These are phyloP conservation scores for Dryobota labecula DNA, from an alignment of 2,888 invertebrate genomes.

Conservation along the genomic window DNA sequence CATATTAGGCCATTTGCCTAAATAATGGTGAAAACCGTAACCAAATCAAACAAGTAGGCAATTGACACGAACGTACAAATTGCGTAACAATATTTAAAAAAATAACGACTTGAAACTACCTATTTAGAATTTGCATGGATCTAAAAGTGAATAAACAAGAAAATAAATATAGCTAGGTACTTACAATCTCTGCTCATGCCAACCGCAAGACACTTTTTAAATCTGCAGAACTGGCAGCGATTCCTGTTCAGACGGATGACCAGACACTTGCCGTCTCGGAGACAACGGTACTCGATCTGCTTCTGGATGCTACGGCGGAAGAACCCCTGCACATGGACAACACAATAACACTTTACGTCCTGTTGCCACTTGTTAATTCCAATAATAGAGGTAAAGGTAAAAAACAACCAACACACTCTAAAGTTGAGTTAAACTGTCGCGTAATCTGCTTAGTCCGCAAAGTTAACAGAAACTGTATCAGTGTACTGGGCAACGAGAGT, in stretches of 20 bases:
- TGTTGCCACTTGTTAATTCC: neutral
- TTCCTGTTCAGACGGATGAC: slow-evolving; percentile 98
- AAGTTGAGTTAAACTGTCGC: neutral
- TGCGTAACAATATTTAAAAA: neutral
- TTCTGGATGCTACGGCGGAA: slow-evolving; percentile 98
- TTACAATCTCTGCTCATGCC: slow-evolving; percentile 99
- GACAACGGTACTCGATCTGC: slow-evolving; percentile 98
- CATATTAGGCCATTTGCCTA: no score
- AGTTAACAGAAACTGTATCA: neutral
- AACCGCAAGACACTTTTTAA: slow-evolving; percentile 98
- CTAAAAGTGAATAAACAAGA: neutral
- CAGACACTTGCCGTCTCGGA: slow-evolving; percentile 98
- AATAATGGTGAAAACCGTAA: neutral
- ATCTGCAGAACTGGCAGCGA: slow-evolving; percentile 98
- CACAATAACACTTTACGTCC: neutral
- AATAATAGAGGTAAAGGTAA: neutral
- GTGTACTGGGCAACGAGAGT: neutral
- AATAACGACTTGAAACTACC: neutral
- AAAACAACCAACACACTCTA: neutral
- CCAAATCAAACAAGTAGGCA: neutral
- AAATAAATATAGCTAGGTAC: slow-evolving; percentile 83
- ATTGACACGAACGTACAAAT: neutral
- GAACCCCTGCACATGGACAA: slow-evolving; percentile 93
- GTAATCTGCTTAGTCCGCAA: neutral
- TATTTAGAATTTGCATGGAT: neutral